Conservation (phyloP, 2,888 invertebrate species). For the Cryptosula pallasiana region DNA sequence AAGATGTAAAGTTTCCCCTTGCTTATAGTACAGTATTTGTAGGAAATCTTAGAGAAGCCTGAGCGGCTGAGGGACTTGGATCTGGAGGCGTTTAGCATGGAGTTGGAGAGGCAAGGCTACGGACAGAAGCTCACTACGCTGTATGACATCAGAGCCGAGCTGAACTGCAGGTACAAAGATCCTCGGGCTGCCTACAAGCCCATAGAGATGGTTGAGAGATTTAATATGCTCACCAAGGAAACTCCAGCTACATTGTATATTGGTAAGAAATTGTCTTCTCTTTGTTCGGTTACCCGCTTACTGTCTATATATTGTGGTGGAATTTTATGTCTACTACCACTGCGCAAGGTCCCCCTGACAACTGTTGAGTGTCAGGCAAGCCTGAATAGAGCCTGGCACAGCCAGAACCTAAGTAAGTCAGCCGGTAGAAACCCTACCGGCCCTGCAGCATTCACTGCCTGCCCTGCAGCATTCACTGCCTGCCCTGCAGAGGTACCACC, state of each 20-base stretch:
- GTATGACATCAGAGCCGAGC: slow-evolving; percentile 92
- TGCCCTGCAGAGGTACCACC: no score
- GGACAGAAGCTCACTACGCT: slow-evolving; percentile 72
- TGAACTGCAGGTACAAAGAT: slow-evolving; percentile 89
- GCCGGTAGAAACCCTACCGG: no score
- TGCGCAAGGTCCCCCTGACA: no score
- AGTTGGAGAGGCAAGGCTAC: slow-evolving; percentile 80
- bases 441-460: no score
- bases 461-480: no score
- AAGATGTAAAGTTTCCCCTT: no score
- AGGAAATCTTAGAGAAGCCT: slow-evolving; percentile 88
- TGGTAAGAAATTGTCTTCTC: slow-evolving; percentile 59
- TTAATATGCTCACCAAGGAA: slow-evolving; percentile 93
- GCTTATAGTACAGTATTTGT: background rate
- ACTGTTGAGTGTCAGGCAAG: no score
- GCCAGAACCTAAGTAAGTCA: no score
- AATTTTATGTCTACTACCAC: no score
- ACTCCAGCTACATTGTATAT: slow-evolving; percentile 88
- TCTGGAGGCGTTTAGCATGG: slow-evolving; percentile 95
- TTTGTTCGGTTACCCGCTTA: no score
- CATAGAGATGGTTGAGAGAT: slow-evolving; percentile 78
- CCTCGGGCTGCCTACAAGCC: slow-evolving; percentile 71
- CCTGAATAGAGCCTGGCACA: no score
- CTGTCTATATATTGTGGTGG: no score
- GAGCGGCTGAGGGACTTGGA: slow-evolving; percentile 91